Evolutionary conservation across 2,888 invertebrate species (phyloP).

Genomic region (Thymelicus lineola): DNA sequence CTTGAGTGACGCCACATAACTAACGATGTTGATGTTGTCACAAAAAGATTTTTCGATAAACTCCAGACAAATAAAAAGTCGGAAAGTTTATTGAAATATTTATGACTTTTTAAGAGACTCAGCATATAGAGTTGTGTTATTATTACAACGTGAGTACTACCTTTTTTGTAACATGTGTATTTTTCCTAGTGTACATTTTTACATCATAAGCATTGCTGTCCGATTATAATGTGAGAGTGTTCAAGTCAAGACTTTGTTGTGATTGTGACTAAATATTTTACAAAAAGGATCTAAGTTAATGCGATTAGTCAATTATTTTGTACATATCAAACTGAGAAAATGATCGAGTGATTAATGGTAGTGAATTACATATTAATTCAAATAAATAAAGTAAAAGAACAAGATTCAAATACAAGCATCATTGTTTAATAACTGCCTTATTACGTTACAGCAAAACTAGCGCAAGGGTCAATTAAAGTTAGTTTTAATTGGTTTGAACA

Average conservation of each 20-base stretch:
- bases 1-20: slow-evolving; percentile 65
- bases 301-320: too few relatives aligned
- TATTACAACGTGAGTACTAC: neutral
- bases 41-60: slow-evolving; percentile 47
- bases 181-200: neutral
- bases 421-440: too few relatives aligned
- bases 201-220: neutral
- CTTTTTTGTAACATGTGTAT: slow-evolving; percentile 2
- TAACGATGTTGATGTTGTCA: slow-evolving; percentile 55
- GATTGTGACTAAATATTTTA: too few relatives aligned
- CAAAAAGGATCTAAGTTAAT: too few relatives aligned
- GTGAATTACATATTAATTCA: too few relatives aligned
- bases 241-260: too few relatives aligned
- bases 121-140: slow-evolving; percentile 2
- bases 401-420: too few relatives aligned
- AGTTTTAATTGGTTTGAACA: neutral
- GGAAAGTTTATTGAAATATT: slow-evolving; percentile 36
- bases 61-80: slow-evolving; percentile 38
- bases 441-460: too few relatives aligned
- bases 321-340: too few relatives aligned
- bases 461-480: neutral
- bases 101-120: slow-evolving; percentile 28
- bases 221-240: too few relatives aligned
- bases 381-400: too few relatives aligned
- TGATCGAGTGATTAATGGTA: too few relatives aligned